Evolutionary conservation across 2,797 vertebrate species (phyloP).

Genomic region (Geotrypetes seraphini): DNA sequence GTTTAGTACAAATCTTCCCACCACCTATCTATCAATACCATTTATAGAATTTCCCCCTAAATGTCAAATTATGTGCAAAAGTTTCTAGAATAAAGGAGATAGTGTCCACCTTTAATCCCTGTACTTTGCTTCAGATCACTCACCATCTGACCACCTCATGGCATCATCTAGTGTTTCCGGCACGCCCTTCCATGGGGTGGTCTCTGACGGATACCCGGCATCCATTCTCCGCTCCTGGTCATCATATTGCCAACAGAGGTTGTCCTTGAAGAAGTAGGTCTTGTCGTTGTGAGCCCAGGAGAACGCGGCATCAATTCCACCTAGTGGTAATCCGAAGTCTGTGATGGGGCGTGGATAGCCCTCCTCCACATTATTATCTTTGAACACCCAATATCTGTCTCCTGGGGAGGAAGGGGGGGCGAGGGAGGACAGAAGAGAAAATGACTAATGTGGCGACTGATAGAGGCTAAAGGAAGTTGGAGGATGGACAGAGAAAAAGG

Average conservation of each 20-base stretch:
- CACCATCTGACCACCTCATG: conserved; percentile 93
- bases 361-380: conserved; percentile 89
- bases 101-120: no score
- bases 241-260: conserved; percentile 82
- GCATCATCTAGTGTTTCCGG: conserved; percentile 77
- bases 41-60: no score
- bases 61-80: no score
- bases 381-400: conserved; percentile 92
- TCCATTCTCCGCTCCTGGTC: conserved; percentile 82
- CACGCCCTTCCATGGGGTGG: conserved; percentile 78
- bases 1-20: no score
- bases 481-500: no score
- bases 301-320: conserved; percentile 81
- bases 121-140: conserved; percentile 26
- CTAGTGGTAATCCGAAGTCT: conserved; percentile 80
- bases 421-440: no score
- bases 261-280: conserved; percentile 95
- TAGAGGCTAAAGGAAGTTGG: no score
- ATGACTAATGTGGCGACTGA: no score
- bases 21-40: no score
- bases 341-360: conserved; percentile 84
- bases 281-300: conserved; percentile 91
- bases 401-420: conserved; percentile 46
- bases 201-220: conserved; percentile 78
- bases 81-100: no score